Base-by-base conservation (phyloP, 2,113 vertebrate species). In the Strix aluco region DNA sequence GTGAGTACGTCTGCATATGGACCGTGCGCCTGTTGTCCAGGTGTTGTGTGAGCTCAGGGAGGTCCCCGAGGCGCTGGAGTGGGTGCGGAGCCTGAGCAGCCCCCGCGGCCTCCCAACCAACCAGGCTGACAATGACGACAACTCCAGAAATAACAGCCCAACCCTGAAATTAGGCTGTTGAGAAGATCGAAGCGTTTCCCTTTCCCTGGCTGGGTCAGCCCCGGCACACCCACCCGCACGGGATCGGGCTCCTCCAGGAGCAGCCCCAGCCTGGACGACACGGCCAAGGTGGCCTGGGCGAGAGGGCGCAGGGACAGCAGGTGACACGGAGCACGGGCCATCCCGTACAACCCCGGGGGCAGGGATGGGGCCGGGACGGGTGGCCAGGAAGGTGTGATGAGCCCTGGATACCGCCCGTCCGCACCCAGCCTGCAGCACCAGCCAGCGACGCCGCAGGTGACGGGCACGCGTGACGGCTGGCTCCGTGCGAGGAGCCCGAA, bases 141-240 rank as follows among this genome's bases (percentile, higher is more conserved):
- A 12, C 51, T 96, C 81, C 88, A 92, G 90, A 83, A 95, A 70
- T 92, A 86, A 83, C n/a, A 82, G 59, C 81, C 92, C 67, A 92
- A 13, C 72, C 79, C 92, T 92, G 67, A 55, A 83, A 63, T 83
- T 12, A 74, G 59, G 19, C 63, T 93, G 55, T 49, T 73, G 90
- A 77, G 90, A 72, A 61, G 85, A 78, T 42, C 0, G 5, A 82
- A 93, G 74, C 5, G 1, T 73, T 91, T 91, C 55, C 81, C 40
- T 87, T 93, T 69, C 27, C 63, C 26, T 74, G 70, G 27, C 26
- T 38, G 71, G 32, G 58, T 65, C 74, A 51, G 54, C 0, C 0
- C 21, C 2, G 8, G 46, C 17, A 5, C 62, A 63, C 47, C 69
- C 77, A 47, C 70, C 38, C 36, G 2, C 86, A 13, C 5, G 12